Base-by-base conservation (phyloP, 2,888 invertebrate genomes). In the Agrenia bidenticulata region DNA sequence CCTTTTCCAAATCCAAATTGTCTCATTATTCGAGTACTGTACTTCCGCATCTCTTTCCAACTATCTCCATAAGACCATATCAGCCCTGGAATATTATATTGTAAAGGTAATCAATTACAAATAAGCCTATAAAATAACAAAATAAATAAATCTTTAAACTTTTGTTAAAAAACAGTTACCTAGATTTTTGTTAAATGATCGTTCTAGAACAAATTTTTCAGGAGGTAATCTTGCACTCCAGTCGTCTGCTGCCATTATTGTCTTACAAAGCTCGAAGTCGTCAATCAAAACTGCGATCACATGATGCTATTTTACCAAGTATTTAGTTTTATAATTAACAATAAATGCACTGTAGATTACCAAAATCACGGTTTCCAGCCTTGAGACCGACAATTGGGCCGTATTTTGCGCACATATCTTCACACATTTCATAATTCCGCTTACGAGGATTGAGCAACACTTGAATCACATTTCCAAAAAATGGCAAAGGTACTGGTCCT, bases 1-100 rank as follows among this genome's bases (percentile, higher is more conserved):
- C 56, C 62, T 61, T 68, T 68, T 0, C 71, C 71, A 42, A 71
- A 71, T 2, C 70, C 70, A 53, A 63, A 65, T 50, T 63, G 55
- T 19, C 67, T 37, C 17, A 70, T 45, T 5, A 15, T 45, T 45
- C 45, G 45, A 5, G 45, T 45, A 15, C 5, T 45, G n/a, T 45
- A 55, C 27, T 56, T 42, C 1, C 69, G 64, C 1, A 69, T 66
- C 61, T 66, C 66, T 27, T 69, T 69, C 64, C 64, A 67, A 32
- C 57, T 56, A 1, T 64, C 64, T 17, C 69, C 69, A 55, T 64
- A 41, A 23, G 61, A 61, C 61, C 61, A 61, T 21, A 61, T 53
- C 23, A 61, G 24, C 13, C 61, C 61, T 61, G 19, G 27, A n/a
- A n/a, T n/a, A n/a, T n/a, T n/a, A n/a, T n/a, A n/a, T n/a, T 15